Evolutionary conservation across 2,797 vertebrate species (phyloP), one percentile per base, ranked within the genome.

Genomic region (Galago senegalensis): DNA sequence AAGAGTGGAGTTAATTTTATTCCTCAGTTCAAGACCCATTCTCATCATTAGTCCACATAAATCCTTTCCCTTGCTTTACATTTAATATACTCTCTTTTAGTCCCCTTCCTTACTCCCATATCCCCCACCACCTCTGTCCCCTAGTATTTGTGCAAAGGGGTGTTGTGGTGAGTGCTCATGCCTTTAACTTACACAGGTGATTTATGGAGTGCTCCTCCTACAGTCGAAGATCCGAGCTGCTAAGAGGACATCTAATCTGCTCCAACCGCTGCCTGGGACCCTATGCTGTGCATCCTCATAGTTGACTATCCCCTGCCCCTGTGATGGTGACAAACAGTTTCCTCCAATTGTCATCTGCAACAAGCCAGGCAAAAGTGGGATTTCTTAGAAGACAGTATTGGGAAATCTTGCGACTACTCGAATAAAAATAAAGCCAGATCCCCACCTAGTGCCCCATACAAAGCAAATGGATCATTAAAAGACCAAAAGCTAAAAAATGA

Each of bases 351-450:
- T n/a, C 49, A 63, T 49, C 40, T 21, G n/a, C 25, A 53, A 23
- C 34, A 37, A 86, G 21, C 21, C n/a, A 34, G 80, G 63, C 13
- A 9, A 83, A 70, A 84, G 12, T 58, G 40, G 11, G 16, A 21
- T 63, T 90, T 73, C 79, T 80, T 5, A 0, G 34, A 73, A 83
- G 37, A 69, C 3, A 14, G 12, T 46, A 8, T 34, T 60, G 58
- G 79, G 40, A 93, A 83, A 91, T 61, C 37, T 6, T 83, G 70
- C 70, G n/a, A 46, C 58, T 31, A n/a, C 6, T 5, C 46, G 23
- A 18, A 43, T 92, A 70, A 87, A 82, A 76, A 76, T 77, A 70
- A 87, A 93, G 73, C 13, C 34, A 53, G 53, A 40, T 73, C 18
- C 14, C 21, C 58, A 83, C 29, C 7, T 86, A n/a, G n/a, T 2